Evolutionary conservation across 2,113 vertebrate species (phyloP), one percentile per base, ranked within the genome.

Genomic region (Bubo scandiacus): DNA sequence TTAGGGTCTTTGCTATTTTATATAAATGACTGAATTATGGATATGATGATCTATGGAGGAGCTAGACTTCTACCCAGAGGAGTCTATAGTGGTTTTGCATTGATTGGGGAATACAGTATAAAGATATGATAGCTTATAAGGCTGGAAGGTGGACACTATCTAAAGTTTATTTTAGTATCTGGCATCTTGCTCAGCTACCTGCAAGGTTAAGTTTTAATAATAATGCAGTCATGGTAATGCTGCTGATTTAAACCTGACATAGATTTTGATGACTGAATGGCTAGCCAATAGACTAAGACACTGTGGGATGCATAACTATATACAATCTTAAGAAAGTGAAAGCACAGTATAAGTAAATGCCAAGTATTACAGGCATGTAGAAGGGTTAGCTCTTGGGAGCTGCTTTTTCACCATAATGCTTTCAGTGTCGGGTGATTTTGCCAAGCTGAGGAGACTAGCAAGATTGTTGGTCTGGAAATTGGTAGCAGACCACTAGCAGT

Each of bases 21-120:
- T 82, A 94, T 68, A 92, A 93, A 91, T 90, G 61, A 96, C 70
- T 93, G 87, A 96, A 96, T 96, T 86, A 94, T 77, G 45, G 0
- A 0, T 75, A 89, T 80, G 81, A 93, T 72, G 81, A 94, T 95
- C 74, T 92, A 82, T 77, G 45, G 70, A 93, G 62, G n/a, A 96
- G 32, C 58, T 54, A 96, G 78, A 32, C 81, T 90, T 96, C 82
- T 93, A 94, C 96, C 34, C 81, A 91, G 79, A 90, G 87, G 92
- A 96, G 36, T 85, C 70, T 85, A 29, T 10, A 80, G 87, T 80
- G 70, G 40, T 91, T 96, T 95, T 93, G 54, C 23, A 12, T 54
- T 85, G 71, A 75, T 70, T 95, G 36, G 93, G 96, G 84, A 95
- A 93, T 85, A 72, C 19, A 77, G 66, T 8, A 49, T 73, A 72